These are phyloP conservation scores for Loriculus beryllinus DNA, from an alignment of 2,797 vertebrate species.

Conservation along the genomic window DNA sequence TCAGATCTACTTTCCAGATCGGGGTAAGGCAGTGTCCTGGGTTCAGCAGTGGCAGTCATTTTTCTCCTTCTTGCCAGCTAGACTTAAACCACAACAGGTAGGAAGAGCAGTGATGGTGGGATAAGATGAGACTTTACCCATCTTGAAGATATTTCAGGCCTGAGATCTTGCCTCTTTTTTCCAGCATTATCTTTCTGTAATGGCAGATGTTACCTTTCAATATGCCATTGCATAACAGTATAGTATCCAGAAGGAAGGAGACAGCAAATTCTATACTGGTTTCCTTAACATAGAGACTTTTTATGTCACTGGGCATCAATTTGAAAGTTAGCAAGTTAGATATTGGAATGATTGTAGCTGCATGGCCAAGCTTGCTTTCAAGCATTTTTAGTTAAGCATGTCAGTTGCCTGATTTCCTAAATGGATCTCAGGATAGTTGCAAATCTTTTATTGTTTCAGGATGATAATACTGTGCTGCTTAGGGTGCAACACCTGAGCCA, in stretches of 20 bases:
- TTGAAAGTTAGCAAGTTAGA: not conserved
- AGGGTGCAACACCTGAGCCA: not conserved
- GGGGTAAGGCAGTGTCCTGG: not conserved
- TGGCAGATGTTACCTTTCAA: not conserved
- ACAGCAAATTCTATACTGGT: not conserved
- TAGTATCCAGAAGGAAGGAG: not conserved
- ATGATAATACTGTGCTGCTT: not conserved
- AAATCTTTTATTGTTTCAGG: not conserved
- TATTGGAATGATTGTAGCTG: not conserved
- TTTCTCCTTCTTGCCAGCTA: not conserved
- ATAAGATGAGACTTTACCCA: not conserved
- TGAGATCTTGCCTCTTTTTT: not conserved
- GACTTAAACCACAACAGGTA: not conserved
- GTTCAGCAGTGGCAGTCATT: not conserved
- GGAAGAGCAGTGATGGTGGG: accelerated
- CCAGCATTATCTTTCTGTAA: not conserved
- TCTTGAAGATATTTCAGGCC: not conserved
- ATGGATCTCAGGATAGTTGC: not conserved
- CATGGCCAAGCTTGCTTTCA: not conserved
- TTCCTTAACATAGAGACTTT: not conserved
- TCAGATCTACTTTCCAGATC: not conserved
- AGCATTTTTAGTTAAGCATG: too few relatives aligned
- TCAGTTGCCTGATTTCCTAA: not conserved
- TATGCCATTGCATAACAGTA: not conserved
- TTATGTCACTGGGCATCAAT: not conserved